These are phyloP conservation scores for Drosophila grimshawi DNA, from an alignment of 1,140 invertebrate genomes.

Conservation along the genomic window DNA sequence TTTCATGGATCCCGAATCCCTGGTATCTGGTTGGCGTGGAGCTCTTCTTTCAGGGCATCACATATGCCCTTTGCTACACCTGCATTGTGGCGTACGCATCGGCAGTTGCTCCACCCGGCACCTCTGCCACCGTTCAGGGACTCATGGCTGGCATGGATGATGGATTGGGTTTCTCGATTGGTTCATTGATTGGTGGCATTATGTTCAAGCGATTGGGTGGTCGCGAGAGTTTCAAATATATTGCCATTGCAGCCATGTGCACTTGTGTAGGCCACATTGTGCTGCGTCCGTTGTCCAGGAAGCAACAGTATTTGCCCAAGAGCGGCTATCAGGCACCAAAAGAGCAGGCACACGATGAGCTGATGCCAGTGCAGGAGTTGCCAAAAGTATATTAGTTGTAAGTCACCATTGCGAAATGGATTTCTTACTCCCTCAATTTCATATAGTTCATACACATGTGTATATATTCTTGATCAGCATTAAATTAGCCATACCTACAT, in stretches of 20 bases:
- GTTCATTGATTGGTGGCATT: constrained; percentile 87
- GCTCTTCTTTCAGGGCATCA: constrained; percentile 90
- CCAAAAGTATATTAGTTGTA: constrained; percentile 36
- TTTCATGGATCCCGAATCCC: constrained; percentile 89
- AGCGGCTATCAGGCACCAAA: constrained; percentile 62
- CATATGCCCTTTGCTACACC: constrained; percentile 91
- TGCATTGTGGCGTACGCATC: constrained; percentile 92
- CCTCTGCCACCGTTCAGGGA: constrained; percentile 92
- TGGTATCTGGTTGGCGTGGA: constrained; percentile 91
- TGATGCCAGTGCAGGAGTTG: constrained; percentile 42
- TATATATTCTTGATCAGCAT: constrained; percentile 5
- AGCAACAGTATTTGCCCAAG: constrained; percentile 73
- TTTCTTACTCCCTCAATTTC: background rate
- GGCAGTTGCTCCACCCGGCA: constrained; percentile 89
- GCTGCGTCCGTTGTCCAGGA: constrained; percentile 69
- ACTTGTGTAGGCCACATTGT: constrained; percentile 86
- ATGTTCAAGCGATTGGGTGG: constrained; percentile 87
- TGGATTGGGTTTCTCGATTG: constrained; percentile 89
- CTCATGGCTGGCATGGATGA: constrained; percentile 93
- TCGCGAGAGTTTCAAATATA: constrained; percentile 85
- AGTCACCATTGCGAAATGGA: background rate
- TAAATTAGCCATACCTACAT: background rate
- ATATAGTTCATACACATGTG: background rate
- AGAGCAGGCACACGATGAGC: constrained; percentile 49
- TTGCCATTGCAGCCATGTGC: constrained; percentile 85